Evolutionary conservation across 2,113 vertebrate genomes (phyloP).

Genomic region (Pelmatolapia mariae): DNA sequence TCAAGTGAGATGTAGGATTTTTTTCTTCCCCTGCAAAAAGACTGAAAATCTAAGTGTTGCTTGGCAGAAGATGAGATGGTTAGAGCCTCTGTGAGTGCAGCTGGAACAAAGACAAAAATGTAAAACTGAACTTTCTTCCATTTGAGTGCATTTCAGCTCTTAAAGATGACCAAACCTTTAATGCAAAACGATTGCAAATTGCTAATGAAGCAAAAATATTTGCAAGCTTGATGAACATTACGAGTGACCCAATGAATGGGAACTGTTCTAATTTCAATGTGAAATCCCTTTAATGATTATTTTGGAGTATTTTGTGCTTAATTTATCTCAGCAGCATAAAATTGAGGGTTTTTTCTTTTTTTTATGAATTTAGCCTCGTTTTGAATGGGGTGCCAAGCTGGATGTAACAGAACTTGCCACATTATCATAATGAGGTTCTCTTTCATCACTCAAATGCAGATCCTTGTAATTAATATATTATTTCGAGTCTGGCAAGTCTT

Average conservation of each 20-base stretch:
- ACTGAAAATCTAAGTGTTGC: conserved; percentile 2
- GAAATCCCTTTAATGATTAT: conserved; percentile 63
- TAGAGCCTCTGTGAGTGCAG: background rate
- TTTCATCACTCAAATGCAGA: conserved; percentile 48
- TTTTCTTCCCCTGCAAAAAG: conserved; percentile 2
- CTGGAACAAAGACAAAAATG: background rate
- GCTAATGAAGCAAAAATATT: conserved; percentile 56
- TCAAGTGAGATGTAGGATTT: conserved; percentile 47
- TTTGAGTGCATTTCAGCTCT: conserved; percentile 1
- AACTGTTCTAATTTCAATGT: conserved; percentile 56
- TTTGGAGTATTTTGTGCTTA: conserved; percentile 62
- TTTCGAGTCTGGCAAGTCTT: background rate
- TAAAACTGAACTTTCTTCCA: conserved; percentile 6
- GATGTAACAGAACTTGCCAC: conserved; percentile 55
- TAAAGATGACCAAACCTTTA: conserved; percentile 26
- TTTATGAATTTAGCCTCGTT: conserved; percentile 45
- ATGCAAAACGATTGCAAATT: conserved; percentile 43
- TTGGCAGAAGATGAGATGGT: background rate
- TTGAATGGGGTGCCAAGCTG: conserved; percentile 43
- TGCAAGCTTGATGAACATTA: conserved; percentile 53
- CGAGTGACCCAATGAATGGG: conserved; percentile 42
- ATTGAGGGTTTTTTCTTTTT: conserved; percentile 29
- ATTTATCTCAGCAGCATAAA: conserved; percentile 57
- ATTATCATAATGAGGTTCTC: conserved; percentile 46
- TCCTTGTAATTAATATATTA: conserved; percentile 49